Evolutionary conservation across 37 sponge, comb jelly and placozoan genomes (phyloP).

Genomic region (Cladorhizidae sp.): DNA sequence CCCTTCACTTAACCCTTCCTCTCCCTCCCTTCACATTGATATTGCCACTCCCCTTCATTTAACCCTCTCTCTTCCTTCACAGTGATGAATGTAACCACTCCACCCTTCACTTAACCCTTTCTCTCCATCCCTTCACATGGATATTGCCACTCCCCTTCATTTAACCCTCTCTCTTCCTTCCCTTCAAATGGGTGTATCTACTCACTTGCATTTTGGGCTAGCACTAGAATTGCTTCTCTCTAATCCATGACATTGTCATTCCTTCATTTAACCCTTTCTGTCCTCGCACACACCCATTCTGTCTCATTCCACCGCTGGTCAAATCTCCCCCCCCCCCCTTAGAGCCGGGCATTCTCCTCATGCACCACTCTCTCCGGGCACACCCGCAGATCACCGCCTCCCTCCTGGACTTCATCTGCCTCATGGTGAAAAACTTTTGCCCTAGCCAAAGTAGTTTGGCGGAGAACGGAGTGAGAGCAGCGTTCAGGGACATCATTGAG

Average conservation of each 20-base stretch:
- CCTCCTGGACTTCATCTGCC: conserved; percentile 92
- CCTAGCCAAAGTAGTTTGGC: conserved; percentile 31
- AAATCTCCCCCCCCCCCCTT: neutral
- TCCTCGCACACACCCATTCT: neutral
- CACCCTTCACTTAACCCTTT: neutral
- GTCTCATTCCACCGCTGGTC: neutral
- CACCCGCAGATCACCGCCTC: conserved; percentile 87
- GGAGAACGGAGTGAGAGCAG: conserved; percentile 41
- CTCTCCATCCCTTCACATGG: neutral
- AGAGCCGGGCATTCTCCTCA: conserved; percentile 97
- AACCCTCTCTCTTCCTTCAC: too few relatives aligned
- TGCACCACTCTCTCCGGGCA: conserved; percentile 85
- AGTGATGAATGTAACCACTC: neutral
- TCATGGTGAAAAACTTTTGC: conserved; percentile 50
- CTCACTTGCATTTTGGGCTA: neutral
- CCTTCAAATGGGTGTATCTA: neutral
- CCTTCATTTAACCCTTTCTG: neutral
- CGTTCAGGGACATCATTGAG: conserved; percentile 58
- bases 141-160: neutral
- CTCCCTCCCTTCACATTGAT: neutral
- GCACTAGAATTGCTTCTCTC: neutral
- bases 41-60: neutral
- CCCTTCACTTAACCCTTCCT: neutral
- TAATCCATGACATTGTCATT: neutral
- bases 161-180: neutral